Base-by-base conservation (phyloP, 1,140 invertebrate species). In the Chrysomallon squamiferum region DNA sequence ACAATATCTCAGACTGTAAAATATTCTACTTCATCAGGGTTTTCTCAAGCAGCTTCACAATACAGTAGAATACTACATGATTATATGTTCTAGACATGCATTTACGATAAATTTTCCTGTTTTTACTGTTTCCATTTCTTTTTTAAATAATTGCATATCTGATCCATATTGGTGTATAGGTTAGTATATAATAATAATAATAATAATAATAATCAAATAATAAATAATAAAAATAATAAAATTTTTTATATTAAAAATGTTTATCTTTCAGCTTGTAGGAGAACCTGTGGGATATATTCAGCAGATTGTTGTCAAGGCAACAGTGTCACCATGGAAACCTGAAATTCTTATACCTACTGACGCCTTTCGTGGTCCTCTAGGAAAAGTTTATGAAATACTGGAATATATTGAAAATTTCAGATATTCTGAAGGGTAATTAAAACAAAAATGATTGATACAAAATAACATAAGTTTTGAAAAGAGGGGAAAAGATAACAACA, bases 381-480 rank as follows among this genome's bases (percentile, higher is more conserved):
- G 91, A 75, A 92, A 94, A 87, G 90, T 93, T 33, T 97, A 96
- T 86, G 90, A 92, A 83, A 86, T 97, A 50, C 80, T 95, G 47
- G 92, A 96, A 85, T 89, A 91, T 50, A 89, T 97, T 66, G 89
- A 92, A 73, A 94, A 94, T 86, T 94, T 94, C 84, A 90, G 95
- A 80, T 89, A 91, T 78, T 85, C 88, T 61, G 88, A 92, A 75
- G 90, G 89, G 93, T 94, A 86, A 88, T 15, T n/a, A n/a, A n/a
- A n/a, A n/a, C n/a, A n/a, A n/a, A n/a, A n/a, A n/a, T n/a, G n/a
- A n/a, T n/a, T n/a, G n/a, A n/a, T n/a, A n/a, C n/a, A n/a, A n/a
- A n/a, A n/a, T n/a, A n/a, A n/a, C n/a, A n/a, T n/a, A n/a, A n/a
- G n/a, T n/a, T n/a, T n/a, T n/a, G n/a, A n/a, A n/a, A n/a, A n/a